These are phyloP conservation scores for Enteromius trimaculatus DNA, from an alignment of 2,797 vertebrate genomes.

Conservation along the genomic window DNA sequence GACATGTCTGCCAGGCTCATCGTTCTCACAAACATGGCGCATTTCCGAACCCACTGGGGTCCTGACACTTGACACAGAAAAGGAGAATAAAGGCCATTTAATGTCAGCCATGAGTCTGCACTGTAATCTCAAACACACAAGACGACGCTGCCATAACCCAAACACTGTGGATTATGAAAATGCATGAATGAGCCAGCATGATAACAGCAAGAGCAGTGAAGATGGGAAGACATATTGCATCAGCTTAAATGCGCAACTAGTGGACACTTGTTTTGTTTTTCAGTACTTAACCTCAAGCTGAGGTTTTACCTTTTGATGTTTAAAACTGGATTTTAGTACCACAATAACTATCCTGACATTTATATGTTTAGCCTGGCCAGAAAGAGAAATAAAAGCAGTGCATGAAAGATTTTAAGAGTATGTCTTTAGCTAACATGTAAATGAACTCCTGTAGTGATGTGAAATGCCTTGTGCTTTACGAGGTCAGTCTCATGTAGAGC, in stretches of 20 bases:
- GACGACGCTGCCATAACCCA: background rate
- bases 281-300: background rate
- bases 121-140: slow-evolving; percentile 13
- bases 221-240: background rate
- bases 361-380: background rate
- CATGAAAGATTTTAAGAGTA: background rate
- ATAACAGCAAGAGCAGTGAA: background rate
- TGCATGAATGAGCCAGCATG: slow-evolving; percentile 8
- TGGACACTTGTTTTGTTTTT: background rate
- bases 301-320: background rate
- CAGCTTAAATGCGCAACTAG: background rate
- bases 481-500: background rate
- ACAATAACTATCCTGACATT: background rate
- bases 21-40: slow-evolving; percentile 65
- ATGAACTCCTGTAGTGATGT: background rate
- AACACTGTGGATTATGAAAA: slow-evolving; percentile 12
- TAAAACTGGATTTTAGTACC: background rate
- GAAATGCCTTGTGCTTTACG: background rate
- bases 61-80: slow-evolving; percentile 67
- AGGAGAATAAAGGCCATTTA: slow-evolving; percentile 62
- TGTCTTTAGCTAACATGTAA: background rate
- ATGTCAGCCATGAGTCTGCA: slow-evolving; percentile 42
- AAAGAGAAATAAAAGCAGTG: background rate
- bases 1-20: slow-evolving; percentile 67
- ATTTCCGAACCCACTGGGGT: slow-evolving; percentile 69